Evolutionary conservation across 2,888 invertebrate genomes (phyloP).

Genomic region (Drosophila affinis): DNA sequence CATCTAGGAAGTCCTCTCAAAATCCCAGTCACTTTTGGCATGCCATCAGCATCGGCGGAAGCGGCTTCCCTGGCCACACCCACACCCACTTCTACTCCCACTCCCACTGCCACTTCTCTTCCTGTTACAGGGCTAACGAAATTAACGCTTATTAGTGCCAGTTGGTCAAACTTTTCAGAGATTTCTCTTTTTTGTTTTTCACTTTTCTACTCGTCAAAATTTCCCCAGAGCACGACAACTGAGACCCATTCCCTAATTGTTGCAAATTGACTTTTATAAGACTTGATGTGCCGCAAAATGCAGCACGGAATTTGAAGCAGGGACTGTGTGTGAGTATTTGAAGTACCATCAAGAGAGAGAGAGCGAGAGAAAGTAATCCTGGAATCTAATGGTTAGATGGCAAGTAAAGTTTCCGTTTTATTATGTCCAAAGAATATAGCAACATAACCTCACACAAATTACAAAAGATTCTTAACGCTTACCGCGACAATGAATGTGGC

Average conservation of each 20-base stretch:
- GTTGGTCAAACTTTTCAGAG: constrained; percentile 68
- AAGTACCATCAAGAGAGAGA: background rate
- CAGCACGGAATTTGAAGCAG: background rate
- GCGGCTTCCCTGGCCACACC: constrained; percentile 6
- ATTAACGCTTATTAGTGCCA: constrained; percentile 77
- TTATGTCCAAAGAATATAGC: too few relatives aligned
- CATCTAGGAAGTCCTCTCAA: constrained; percentile 47
- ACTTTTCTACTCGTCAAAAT: constrained; percentile 55
- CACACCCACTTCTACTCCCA: background rate
- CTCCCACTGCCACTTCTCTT: background rate
- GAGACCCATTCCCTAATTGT: constrained; percentile 67
- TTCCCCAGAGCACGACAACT: constrained; percentile 58
- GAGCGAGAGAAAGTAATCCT: too few relatives aligned
- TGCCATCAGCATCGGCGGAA: constrained; percentile 34
- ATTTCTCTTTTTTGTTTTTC: constrained; percentile 47
- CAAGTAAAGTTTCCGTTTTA: too few relatives aligned
- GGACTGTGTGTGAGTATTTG: background rate
- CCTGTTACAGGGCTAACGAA: constrained; percentile 62
- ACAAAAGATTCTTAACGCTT: too few relatives aligned
- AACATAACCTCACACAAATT: too few relatives aligned
- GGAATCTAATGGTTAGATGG: too few relatives aligned
- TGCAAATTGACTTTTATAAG: constrained; percentile 68
- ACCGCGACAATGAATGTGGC: too few relatives aligned
- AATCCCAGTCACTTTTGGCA: constrained; percentile 24
- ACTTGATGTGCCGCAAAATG: constrained; percentile 62